Conservation (phyloP, 1,140 invertebrate genomes). For the Psilanteris sp. region DNA sequence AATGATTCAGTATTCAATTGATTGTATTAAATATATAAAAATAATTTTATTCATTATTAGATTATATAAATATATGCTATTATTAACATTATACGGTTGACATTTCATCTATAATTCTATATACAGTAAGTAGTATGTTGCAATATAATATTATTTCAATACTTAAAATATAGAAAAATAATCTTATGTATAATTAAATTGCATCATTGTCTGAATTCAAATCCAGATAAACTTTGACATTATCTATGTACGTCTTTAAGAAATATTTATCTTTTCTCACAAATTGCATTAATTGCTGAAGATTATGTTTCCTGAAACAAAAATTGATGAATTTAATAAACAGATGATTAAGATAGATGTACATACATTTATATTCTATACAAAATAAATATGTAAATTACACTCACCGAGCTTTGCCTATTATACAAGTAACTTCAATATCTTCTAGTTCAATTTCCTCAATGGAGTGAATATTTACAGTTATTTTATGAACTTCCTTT, state of each 20-base stretch:
- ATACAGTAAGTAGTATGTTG: too few relatives aligned
- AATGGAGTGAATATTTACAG: background rate
- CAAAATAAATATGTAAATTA: conserved; percentile 1
- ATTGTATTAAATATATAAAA: too few relatives aligned
- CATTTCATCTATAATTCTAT: too few relatives aligned
- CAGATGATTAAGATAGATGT: too few relatives aligned
- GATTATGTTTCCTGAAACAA: conserved; percentile 2
- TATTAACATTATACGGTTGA: too few relatives aligned
- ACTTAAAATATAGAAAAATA: too few relatives aligned
- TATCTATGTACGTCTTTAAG: background rate
- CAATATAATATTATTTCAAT: too few relatives aligned
- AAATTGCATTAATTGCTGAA: background rate
- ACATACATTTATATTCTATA: too few relatives aligned
- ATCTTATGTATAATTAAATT: background rate
- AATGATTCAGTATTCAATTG: too few relatives aligned
- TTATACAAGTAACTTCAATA: background rate
- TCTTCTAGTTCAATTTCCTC: background rate
- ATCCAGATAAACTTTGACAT: conserved; percentile 4
- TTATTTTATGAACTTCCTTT: background rate
- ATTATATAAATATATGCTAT: too few relatives aligned
- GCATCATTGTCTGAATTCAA: background rate
- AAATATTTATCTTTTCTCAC: conserved; percentile 4
- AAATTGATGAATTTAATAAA: conserved; percentile 2
- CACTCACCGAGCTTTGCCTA: conserved; percentile 8
- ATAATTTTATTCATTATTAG: too few relatives aligned